Evolutionary conservation across 2,888 invertebrate genomes (phyloP), one percentile per base, ranked within the genome.

Genomic region (Micropterix aruncella): DNA sequence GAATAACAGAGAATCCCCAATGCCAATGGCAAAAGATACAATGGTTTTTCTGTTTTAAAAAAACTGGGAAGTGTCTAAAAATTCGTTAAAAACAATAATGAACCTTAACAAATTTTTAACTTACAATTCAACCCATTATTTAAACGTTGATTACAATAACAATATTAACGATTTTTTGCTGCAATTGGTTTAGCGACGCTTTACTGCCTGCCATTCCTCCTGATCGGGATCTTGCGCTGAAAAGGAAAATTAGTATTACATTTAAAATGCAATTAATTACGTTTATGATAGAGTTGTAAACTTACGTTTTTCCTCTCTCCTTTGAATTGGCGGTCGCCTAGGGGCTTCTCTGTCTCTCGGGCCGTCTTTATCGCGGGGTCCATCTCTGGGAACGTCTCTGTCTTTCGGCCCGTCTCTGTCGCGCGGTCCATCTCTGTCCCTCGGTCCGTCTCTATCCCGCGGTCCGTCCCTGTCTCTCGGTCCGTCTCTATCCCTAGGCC

Each of bases 161-260:
- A n/a, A n/a, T n/a, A n/a, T n/a, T n/a, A n/a, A n/a, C n/a, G n/a
- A n/a, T n/a, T n/a, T n/a, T n/a, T n/a, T n/a, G n/a, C n/a, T n/a
- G n/a, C n/a, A n/a, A n/a, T n/a, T 12, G 12, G 27, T 27, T 42
- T 40, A 49, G 57, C 74, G 75, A 45, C 74, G 65, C 46, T 72
- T 71, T 41, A 76, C 77, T 44, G 65, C 66, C 41, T 75, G 75
- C 78, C 78, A 77, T 47, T 75, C 75, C 15, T 73, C 75, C 49
- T 71, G 74, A 52, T 75, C 76, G 1, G 65, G 58, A 42, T 71
- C 74, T 53, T 73, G 75, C 51, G 64, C 61, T 64, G 63, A 58
- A 60, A 51, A 50, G 51, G 48, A 49, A 47, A 47, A 40, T 38
- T 2, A 5, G 12, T 9, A 5, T 9, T 9, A 9, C 4, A 38